Evolutionary conservation across 2,797 vertebrate species (phyloP).

Genomic region (Telmatherina bonti): DNA sequence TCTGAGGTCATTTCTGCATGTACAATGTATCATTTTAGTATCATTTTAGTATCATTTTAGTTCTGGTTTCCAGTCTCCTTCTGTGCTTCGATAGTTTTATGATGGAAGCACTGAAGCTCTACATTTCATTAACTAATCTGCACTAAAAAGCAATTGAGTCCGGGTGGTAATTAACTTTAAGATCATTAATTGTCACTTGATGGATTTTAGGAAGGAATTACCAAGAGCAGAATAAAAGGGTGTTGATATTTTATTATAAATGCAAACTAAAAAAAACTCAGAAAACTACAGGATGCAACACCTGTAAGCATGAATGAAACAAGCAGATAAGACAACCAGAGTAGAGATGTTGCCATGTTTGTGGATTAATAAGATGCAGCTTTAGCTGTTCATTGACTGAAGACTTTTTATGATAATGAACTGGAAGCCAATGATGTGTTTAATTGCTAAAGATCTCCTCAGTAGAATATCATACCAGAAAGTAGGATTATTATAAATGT

Average conservation of each 20-base stretch:
- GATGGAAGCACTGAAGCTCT: background rate
- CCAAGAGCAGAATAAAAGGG: background rate
- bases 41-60: constrained; percentile 4
- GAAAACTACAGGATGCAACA: background rate
- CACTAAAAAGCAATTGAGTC: background rate
- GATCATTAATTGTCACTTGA: constrained; percentile 2
- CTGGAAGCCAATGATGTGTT: background rate
- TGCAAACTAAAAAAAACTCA: no score
- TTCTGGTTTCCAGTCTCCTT: background rate
- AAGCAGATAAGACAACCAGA: background rate
- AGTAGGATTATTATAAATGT: background rate
- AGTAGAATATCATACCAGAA: background rate
- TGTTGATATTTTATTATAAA: background rate
- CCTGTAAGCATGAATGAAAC: background rate
- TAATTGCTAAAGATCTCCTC: background rate
- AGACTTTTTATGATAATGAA: background rate
- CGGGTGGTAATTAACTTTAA: constrained; percentile 2
- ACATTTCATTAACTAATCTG: constrained; percentile 5
- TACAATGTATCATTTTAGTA: background rate
- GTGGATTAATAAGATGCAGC: background rate
- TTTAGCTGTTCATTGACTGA: background rate
- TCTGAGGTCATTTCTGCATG: background rate
- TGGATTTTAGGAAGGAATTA: background rate
- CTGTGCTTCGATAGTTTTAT: background rate
- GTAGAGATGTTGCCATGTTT: no score